Base-by-base conservation (phyloP, 1,140 invertebrate species). In the Calosoma granatense region DNA sequence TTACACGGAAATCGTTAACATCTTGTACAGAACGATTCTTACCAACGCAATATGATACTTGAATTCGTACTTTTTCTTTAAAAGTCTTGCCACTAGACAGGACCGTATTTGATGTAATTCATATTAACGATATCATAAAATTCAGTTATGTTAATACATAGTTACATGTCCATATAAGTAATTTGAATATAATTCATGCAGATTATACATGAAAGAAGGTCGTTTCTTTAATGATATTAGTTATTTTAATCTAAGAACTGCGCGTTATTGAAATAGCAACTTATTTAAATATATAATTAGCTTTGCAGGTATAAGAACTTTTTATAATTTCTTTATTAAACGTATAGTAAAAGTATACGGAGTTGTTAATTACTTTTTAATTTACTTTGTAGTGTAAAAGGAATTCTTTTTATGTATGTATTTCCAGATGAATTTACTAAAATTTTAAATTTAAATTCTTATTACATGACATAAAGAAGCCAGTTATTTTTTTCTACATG, bases 361-460 rank as follows among this genome's bases (percentile, higher is more conserved):
- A 14, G 6, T 6, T 6, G 4, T 6, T 30, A 30, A 30, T 30
- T 30, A 30, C 14, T 30, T 30, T 30, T 30, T 6, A 6, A 30
- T 6, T 30, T 30, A 6, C 14, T 4, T 14, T 30, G 26, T 30
- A 30, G 14, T 6, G 4, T 30, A 30, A 30, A 30, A 30, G 4
- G 26, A 30, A 30, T 14, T 4, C 26, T 6, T 14, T 6, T 14
- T 30, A 4, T 14, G 26, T 30, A n/a, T 30, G 14, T 30, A 30
- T 30, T 30, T 30, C 26, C 14, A 30, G 26, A 30, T 4, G 14
- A 30, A 30, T 30, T n/a, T n/a, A n/a, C n/a, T 6, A 30, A 30
- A 30, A 30, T 30, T 30, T 30, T 30, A 47, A 47, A 47, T 47
- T 47, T 47, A 47, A 47, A 47, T 47, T 47, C 17, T 47, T 17